Percentiles rank a stretch among this genome's conserved stretches.
Evolutionary conservation across 2,797 vertebrate species (phyloP).

Genomic region (Lates japonicus): DNA sequence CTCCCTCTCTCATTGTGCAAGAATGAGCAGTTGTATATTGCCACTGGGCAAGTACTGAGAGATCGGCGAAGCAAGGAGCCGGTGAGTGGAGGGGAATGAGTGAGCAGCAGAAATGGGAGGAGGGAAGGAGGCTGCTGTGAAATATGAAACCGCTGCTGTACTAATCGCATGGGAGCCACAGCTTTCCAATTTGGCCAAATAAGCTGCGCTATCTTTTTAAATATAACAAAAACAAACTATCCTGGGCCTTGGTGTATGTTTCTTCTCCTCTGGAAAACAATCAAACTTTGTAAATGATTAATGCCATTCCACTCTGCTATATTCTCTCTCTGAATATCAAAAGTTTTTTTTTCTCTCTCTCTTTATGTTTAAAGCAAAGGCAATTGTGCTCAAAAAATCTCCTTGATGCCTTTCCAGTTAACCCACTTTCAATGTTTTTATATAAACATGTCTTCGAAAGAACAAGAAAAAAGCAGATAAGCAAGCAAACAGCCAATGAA

Average conservation of each 20-base stretch:
- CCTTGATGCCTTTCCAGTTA: slow-evolving; percentile 87
- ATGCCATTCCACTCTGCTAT: slow-evolving; percentile 80
- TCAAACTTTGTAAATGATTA: slow-evolving; percentile 88
- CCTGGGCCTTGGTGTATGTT: slow-evolving; percentile 82
- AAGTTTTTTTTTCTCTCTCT: slow-evolving; percentile 67
- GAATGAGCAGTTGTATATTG: slow-evolving; percentile 95
- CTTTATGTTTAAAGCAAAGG: slow-evolving; percentile 83
- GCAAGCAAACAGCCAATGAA: slow-evolving; percentile 74
- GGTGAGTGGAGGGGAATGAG: slow-evolving; percentile 89
- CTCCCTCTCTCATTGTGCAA: slow-evolving; percentile 87
- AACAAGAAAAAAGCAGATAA: slow-evolving; percentile 69
- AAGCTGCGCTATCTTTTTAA: slow-evolving; percentile 81
- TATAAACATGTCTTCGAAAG: slow-evolving; percentile 81
- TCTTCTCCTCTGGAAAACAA: slow-evolving; percentile 88
- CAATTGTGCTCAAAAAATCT: slow-evolving; percentile 86
- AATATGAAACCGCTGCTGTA: slow-evolving; percentile 79
- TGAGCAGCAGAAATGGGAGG: slow-evolving; percentile 67
- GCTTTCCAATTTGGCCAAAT: slow-evolving; percentile 86
- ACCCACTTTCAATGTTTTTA: slow-evolving; percentile 85
- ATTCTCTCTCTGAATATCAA: slow-evolving; percentile 87
- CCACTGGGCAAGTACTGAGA: slow-evolving; percentile 94
- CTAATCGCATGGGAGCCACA: slow-evolving; percentile 84
- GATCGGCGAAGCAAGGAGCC: slow-evolving; percentile 88
- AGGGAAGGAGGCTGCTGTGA: slow-evolving; percentile 77
- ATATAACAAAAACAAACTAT: slow-evolving; percentile 86